Base-by-base conservation (phyloP, 2,113 vertebrate genomes). In the Kobus ellipsiprymnus region DNA sequence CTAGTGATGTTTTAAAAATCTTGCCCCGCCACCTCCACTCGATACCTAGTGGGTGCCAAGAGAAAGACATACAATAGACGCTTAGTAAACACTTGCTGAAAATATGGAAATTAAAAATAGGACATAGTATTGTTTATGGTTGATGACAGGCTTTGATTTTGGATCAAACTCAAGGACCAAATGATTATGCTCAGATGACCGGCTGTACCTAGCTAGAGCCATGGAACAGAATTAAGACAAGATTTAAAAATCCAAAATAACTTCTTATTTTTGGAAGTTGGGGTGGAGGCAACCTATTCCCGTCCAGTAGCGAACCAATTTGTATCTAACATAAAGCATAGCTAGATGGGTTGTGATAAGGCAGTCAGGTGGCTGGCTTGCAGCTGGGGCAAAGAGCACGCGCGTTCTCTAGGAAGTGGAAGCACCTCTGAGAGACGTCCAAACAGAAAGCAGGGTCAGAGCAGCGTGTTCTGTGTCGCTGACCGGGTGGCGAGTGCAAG, bases 241-340 rank as follows among this genome's bases (percentile, higher is more conserved):
- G 81, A 90, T 81, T 85, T 23, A 44, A 96, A 95, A 91, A 16
- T 74, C 57, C 48, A 62, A 64, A 60, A 59, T 36, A 17, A 86
- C 33, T 87, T 87, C 19, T 33, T 36, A 16, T 23, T 46, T 80
- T 44, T 33, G 21, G 81, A 54, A 54, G 81, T 27, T 15, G 5
- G 16, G 3, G 36, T 57, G 3, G 17, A 6, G 1, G 29, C 46
- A 36, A 44, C 48, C 52, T 54, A 9, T 91, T 3, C n/a, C 40
- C 13, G 52, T 78, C 44, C 52, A 62, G 57, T 44, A 87, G 62
- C 88, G 80, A 90, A 44, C 57, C 16, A n/a, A 46, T 29, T 62
- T 46, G 21, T 52, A 5, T 93, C 60, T 97, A 80, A 86, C 78
- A 55, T 44, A 57, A 55, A 27, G 40, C 25, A 36, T 11, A 36